Conservation (phyloP, 1,140 invertebrate species). For the Rhopalosiphum maidis region DNA sequence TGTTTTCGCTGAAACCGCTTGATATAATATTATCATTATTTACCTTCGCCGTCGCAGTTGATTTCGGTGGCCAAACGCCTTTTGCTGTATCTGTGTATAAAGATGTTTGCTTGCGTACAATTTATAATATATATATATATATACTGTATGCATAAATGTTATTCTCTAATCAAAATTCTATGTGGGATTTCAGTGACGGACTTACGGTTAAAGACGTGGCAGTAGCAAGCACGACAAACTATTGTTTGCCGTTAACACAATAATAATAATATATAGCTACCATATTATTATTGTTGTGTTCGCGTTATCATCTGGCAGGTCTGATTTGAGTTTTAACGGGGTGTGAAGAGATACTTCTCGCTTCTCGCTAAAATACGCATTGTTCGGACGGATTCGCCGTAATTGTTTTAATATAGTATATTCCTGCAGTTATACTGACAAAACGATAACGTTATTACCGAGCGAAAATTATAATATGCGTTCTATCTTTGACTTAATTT, state of each 20-base stretch:
- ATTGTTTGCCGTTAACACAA: not conserved
- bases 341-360: slow-evolving; percentile 6
- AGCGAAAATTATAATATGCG: not conserved
- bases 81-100: not conserved
- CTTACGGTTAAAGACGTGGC: not conserved
- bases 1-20: not conserved
- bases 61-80: not conserved
- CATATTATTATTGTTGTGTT: not conserved
- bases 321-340: slow-evolving; percentile 14
- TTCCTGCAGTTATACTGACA: not conserved
- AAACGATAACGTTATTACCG: not conserved
- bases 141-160: not conserved
- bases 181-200: not conserved
- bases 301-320: not conserved
- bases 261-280: not conserved
- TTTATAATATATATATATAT: not conserved
- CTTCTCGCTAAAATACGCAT: not conserved
- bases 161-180: not conserved
- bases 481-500: not conserved
- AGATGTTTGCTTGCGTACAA: not conserved
- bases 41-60: not conserved
- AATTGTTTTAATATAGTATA: not conserved
- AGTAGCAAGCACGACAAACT: not conserved
- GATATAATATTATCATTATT: slow-evolving; percentile 18
- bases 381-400: not conserved